Evolutionary conservation across 2,888 invertebrate genomes (phyloP), one percentile per base, ranked within the genome.

Genomic region (Tetanocera ferruginea): DNA sequence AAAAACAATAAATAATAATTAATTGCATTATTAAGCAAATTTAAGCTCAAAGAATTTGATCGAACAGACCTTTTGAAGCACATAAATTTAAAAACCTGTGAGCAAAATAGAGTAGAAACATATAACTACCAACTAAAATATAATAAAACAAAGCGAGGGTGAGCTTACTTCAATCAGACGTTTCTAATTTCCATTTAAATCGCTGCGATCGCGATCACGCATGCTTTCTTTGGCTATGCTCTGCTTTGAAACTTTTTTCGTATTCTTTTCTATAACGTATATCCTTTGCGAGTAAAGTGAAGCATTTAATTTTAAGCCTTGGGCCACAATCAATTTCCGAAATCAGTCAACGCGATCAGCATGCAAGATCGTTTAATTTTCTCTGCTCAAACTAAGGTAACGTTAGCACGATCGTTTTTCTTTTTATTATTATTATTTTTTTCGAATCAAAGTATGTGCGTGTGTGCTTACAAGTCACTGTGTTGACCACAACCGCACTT

Each of bases 11-110:
- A 75, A 75, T 75, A 75, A 75, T 67, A 75, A 75, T 75, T 75
- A 75, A 75, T 66, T 75, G 75, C 67, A 75, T 75, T 66, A 75
- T 75, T 75, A 75, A 43, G 55, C 66, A 75, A 75, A 75, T 75
- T 25, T 62, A 28, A 8, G 62, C 43, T 34, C 43, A 43, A 5
- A n/a, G 62, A 31, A 34, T 64, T n/a, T 1, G 43, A 43, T 43
- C 43, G 43, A 43, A 11, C 43, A 43, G 11, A 34, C 64, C 28
- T 8, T 34, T 64, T 64, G 64, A 31, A n/a, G 64, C 34, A 64
- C 34, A 34, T 31, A 64, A 64, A 64, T 64, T 19, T 60, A 25
- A n/a, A 60, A 25, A 28, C 60, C n/a, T 60, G 60, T 60, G 17
- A 60, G 11, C 19, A 28, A n/a, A 60, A 28, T 11, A 14, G 14